Evolutionary conservation across 2,888 invertebrate species (phyloP), one percentile per base, ranked within the genome.

Genomic region (Sinohyriopsis cumingii): DNA sequence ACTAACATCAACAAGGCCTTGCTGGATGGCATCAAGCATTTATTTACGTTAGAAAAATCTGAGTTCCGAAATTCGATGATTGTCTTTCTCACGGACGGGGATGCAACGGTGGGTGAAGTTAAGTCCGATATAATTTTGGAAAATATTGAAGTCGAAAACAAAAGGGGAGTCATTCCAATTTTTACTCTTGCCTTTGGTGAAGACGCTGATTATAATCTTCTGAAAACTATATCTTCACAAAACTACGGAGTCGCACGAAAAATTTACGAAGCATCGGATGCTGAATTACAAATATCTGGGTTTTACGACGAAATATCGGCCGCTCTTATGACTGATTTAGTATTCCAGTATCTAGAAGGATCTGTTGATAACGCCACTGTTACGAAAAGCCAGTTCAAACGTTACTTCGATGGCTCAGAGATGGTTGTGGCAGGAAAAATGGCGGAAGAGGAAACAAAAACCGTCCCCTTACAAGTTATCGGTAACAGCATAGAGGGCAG

Each of bases 211-310:
- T 84, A 76, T 65, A 74, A 80, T n/a, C 65, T 85, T 25, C 74
- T 81, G 7, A 83, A 82, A 68, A 79, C 69, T 62, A 55, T 83
- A 19, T 74, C 94, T 0, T 89, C 93, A n/a, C 92, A 92, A 71
- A 94, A 94, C 89, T 91, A 91, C 55, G 95, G 94, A 5, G 93
- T 94, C 87, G 93, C 93, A 82, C 91, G 94, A 4, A 93, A 93
- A 87, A 94, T 95, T 78, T 94, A 94, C 89, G 94, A 94, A 87
- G 94, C 93, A 20, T 92, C 94, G 0, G 94, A 94, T 87, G 93
- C 94, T 1, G 92, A 93, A 72, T 88, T 93, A 66, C 94, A 95
- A 88, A 91, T 95, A 63, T 90, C 92, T 63, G 92, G 93, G 86
- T 94, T 91, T 79, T 90, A 90, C 80, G 80, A 84, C 57, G 93